Conservation (phyloP, 1,140 invertebrate species). For the Drosophila albomicans region DNA sequence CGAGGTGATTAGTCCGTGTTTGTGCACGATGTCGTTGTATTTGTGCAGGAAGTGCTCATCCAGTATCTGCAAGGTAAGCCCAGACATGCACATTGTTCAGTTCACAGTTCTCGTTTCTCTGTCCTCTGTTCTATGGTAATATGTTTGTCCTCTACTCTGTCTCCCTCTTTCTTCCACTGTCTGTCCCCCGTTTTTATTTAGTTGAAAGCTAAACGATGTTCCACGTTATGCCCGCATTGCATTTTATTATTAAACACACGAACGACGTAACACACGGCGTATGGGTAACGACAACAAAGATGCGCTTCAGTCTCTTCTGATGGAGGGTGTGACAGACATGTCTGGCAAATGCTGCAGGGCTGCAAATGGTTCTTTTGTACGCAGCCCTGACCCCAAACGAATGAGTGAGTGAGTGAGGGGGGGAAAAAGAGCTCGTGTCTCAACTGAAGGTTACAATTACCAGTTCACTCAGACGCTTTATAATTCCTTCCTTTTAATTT, state of each 20-base stretch:
- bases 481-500: constrained; percentile 69
- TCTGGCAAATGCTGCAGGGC: constrained; percentile 63
- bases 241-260: constrained; percentile 56
- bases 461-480: constrained; percentile 54
- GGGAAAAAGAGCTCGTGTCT: constrained; percentile 19
- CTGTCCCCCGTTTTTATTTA: background rate
- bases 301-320: constrained; percentile 21
- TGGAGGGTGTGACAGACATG: constrained; percentile 66
- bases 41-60: constrained; percentile 85
- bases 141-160: constrained; percentile 6
- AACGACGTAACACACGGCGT: constrained; percentile 47
- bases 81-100: constrained; percentile 31
- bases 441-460: constrained; percentile 70
- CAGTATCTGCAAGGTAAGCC: constrained; percentile 84
- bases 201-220: constrained; percentile 52
- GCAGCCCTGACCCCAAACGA: constrained; percentile 1
- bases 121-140: background rate
- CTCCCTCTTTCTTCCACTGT: background rate
- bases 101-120: constrained; percentile 7
- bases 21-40: constrained; percentile 86
- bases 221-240: constrained; percentile 30
- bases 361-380: constrained; percentile 58
- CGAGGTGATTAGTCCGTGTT: constrained; percentile 86
- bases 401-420: background rate
- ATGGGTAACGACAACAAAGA: constrained; percentile 54